phyloP scores from a whole-genome alignment of 2,113 vertebrate species.

The Neodon shergylaensis region DNA sequence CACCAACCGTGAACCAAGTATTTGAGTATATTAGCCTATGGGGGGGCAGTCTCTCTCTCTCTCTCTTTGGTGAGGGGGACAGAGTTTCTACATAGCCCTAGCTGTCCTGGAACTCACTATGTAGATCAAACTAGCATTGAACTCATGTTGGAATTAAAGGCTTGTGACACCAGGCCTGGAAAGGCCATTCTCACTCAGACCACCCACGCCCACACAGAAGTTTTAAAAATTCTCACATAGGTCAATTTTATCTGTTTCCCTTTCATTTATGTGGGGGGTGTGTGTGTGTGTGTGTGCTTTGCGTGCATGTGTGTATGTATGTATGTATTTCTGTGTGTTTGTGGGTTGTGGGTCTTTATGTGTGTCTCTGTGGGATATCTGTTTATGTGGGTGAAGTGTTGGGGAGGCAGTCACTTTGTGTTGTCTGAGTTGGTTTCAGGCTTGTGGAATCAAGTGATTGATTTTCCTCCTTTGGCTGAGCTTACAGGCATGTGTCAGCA shows the following conservation, averaged over 20 bases:
- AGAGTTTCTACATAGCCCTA: background rate
- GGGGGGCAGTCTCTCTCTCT: no score
- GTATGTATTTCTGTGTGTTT: background rate
- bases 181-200: background rate
- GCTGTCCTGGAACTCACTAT: background rate
- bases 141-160: background rate
- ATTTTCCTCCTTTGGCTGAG: background rate
- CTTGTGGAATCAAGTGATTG: background rate
- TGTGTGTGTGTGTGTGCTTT: background rate
- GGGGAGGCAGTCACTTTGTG: background rate
- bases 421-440: background rate
- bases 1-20: background rate
- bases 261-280: background rate
- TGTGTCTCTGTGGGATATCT: background rate
- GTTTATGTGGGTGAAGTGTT: background rate
- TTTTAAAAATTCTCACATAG: background rate
- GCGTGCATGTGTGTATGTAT: background rate
- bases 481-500: background rate
- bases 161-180: background rate
- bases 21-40: background rate
- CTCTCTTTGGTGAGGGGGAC: background rate
- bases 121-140: background rate
- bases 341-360: background rate
- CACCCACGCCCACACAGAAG: background rate
- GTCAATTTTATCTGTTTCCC: background rate